phyloP scores from a whole-genome alignment of 2,113 vertebrate species.

The Poeciliopsis turrubarensis region DNA sequence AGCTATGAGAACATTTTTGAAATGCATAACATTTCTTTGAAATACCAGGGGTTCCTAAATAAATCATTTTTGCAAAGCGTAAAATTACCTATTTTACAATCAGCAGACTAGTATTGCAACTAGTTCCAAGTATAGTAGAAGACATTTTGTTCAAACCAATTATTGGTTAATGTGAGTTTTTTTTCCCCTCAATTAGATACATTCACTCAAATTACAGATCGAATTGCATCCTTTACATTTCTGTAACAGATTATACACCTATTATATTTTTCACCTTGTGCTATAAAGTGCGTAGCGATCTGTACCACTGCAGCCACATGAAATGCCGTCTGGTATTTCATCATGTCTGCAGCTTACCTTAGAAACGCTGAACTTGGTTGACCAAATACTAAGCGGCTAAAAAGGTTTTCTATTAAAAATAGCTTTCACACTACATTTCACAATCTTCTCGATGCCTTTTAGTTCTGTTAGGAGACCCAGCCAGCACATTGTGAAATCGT shows the following conservation, averaged over 20 bases:
- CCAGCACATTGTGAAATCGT: conserved; percentile 15
- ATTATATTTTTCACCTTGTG: background rate
- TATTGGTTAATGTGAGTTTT: background rate
- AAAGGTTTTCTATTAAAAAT: background rate
- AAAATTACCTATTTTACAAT: too few relatives aligned
- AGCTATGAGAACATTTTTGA: background rate
- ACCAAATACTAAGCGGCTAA: background rate
- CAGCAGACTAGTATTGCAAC: too few relatives aligned
- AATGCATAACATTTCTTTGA: background rate
- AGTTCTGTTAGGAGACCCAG: conserved; percentile 18
- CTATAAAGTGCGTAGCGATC: background rate
- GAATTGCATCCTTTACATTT: too few relatives aligned
- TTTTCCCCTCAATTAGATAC: background rate
- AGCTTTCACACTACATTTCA: conserved; percentile 4
- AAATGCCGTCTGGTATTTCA: too few relatives aligned
- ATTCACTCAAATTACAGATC: background rate
- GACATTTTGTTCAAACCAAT: background rate
- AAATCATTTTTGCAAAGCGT: too few relatives aligned
- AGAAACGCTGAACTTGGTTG: background rate
- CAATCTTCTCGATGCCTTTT: conserved; percentile 2
- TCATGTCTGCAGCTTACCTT: background rate
- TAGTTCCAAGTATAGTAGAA: background rate
- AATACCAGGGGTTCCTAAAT: too few relatives aligned
- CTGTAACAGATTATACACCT: background rate
- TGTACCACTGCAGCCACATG: background rate